Base-by-base conservation (phyloP, 1,140 invertebrate species). In the Apis cerana region DNA sequence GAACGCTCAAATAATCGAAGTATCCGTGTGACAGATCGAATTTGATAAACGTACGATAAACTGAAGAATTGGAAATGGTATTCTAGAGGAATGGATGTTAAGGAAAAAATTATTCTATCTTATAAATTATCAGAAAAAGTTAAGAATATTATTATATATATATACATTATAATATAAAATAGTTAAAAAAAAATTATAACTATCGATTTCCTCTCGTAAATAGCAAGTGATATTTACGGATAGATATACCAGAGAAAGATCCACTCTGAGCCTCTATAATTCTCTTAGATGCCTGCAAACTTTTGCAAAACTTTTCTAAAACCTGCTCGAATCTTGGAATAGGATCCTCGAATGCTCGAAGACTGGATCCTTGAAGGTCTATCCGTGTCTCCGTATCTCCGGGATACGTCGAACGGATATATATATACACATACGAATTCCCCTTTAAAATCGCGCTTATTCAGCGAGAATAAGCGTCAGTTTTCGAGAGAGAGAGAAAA, bases 231-330 rank as follows among this genome's bases (percentile, higher is more conserved):
- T 48, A 67, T 69, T 58, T 48, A 69, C n/a, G 19, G n/a, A 33
- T 33, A 2, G 33, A 33, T 33, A 21, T 69, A 69, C 11, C 4
- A 4, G 33, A 21, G 7, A 13, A 48, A 27, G 76, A 59, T 50
- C 59, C 33, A 33, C n/a, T 23, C n/a, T 12, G 21, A 59, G 21
- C 11, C 15, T 71, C 23, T 50, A 23, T 50, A 50, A n/a, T 11
- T 69, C 67, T 69, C 23, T 71, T 19, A 56, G 27, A 71, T 33
- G 23, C 33, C 10, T 19, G 19, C n/a, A 27, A 78, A 69, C 54
- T 78, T 59, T 33, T n/a, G 5, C 21, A 7, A 54, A 69, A 78
- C 76, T 78, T 58, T 59, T 50, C 19, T 69, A 59, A 78, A 78
- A 59, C 17, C 27, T 15, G n/a, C 65, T 78, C 43, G 56, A n/a